These are phyloP conservation scores for Spea bombifrons DNA, from an alignment of 2,113 vertebrate genomes.

Conservation along the genomic window DNA sequence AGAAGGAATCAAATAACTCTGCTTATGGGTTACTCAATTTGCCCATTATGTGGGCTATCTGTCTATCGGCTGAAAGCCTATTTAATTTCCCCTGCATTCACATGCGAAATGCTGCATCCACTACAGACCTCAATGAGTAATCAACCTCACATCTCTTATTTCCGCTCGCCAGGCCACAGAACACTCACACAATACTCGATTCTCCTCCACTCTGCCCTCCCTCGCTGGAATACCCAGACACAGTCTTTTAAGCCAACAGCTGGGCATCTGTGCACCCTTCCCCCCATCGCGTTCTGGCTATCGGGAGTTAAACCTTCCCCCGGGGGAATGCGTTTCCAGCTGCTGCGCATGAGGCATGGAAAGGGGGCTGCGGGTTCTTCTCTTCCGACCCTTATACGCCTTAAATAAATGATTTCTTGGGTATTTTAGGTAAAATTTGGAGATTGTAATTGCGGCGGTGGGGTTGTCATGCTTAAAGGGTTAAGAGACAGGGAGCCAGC, in stretches of 20 bases:
- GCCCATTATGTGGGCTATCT: background rate
- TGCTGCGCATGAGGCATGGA: constrained; percentile 11
- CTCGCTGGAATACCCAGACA: background rate
- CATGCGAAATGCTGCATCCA: constrained; percentile 10
- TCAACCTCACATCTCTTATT: constrained; percentile 25
- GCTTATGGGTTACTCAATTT: constrained; percentile 9
- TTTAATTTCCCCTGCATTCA: constrained; percentile 23
- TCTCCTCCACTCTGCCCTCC: background rate
- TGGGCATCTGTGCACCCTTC: constrained; percentile 23
- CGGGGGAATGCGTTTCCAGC: constrained; percentile 1
- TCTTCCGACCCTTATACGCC: too few species aligned
- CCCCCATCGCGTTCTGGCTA: constrained; percentile 16
- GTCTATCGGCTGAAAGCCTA: constrained; percentile 8
- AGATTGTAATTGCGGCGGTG: too few species aligned
- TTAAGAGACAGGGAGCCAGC: too few species aligned
- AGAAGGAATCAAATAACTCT: background rate
- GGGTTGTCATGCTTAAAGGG: too few species aligned
- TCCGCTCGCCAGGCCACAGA: constrained; percentile 8
- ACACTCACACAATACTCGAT: background rate
- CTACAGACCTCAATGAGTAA: constrained; percentile 6
- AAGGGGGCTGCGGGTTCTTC: background rate
- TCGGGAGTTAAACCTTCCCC: constrained; percentile 18
- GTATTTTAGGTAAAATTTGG: too few species aligned
- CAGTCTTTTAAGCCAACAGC: constrained; percentile 20
- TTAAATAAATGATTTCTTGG: too few species aligned